phyloP scores from a whole-genome alignment of 2,888 invertebrate genomes.

The Schizotus pectinicornis region DNA sequence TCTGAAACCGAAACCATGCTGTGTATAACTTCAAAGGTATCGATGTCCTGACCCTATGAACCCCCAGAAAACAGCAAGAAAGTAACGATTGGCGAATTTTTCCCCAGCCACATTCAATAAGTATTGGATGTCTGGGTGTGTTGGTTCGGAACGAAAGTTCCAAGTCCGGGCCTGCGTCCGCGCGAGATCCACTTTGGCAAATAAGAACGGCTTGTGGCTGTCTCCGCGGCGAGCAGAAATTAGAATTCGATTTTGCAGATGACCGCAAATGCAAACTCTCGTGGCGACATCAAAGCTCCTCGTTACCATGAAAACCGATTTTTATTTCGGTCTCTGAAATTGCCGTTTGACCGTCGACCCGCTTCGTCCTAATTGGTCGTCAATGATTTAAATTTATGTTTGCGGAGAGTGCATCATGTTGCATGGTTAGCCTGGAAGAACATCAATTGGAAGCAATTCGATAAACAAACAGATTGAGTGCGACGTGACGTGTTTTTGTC shows the following conservation, averaged over 20 bases:
- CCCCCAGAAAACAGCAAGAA: too few relatives aligned
- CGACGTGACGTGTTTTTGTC: conserved; percentile 30
- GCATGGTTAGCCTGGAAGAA: conserved; percentile 27
- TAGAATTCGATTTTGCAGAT: conserved; percentile 47
- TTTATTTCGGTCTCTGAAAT: background rate
- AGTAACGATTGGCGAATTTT: too few relatives aligned
- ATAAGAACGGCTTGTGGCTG: conserved; percentile 11
- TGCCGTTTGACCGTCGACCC: background rate
- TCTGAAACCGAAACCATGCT: too few relatives aligned
- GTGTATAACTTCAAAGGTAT: too few relatives aligned
- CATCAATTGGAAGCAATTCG: conserved; percentile 44
- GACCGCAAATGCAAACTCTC: conserved; percentile 42
- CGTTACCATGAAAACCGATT: background rate
- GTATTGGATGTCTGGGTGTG: too few relatives aligned
- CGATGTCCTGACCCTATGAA: too few relatives aligned
- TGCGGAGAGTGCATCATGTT: background rate
- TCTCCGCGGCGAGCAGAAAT: conserved; percentile 35
- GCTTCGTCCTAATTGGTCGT: conserved; percentile 6
- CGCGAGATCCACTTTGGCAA: too few relatives aligned
- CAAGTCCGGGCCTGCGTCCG: too few relatives aligned
- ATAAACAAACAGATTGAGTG: conserved; percentile 44
- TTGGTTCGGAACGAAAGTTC: too few relatives aligned
- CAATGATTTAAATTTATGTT: conserved; percentile 8
- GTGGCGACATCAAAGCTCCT: conserved; percentile 38
- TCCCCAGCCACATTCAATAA: too few relatives aligned